Percentiles rank a stretch among this genome's conserved stretches.
Conservation (phyloP, 92 coral and sea anemone species). For the Epizoanthus rinbou region DNA sequence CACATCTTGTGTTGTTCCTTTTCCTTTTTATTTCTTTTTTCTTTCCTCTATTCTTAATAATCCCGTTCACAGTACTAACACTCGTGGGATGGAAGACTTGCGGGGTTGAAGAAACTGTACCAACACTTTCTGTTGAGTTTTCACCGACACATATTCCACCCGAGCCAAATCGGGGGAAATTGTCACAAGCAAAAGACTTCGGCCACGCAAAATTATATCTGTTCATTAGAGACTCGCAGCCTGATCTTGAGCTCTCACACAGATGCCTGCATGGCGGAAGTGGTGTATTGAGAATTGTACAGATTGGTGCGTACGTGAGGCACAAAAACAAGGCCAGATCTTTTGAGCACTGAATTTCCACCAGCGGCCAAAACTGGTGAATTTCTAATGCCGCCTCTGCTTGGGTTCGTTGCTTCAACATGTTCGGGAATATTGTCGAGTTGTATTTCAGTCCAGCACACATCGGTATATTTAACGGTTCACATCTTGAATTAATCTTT, state of each 20-base stretch:
- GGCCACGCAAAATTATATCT: slow-evolving; percentile 88
- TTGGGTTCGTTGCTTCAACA: slow-evolving; percentile 85
- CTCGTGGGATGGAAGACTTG: too few species aligned
- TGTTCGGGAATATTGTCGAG: slow-evolving; percentile 82
- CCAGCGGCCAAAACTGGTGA: slow-evolving; percentile 77
- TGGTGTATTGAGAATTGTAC: slow-evolving; percentile 71
- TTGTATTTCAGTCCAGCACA: slow-evolving; percentile 83
- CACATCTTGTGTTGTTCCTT: slow-evolving; percentile 54
- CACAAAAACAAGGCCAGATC: slow-evolving; percentile 89
- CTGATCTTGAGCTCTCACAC: slow-evolving; percentile 74
- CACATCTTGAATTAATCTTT: slow-evolving; percentile 52
- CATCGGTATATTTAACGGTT: slow-evolving; percentile 69
- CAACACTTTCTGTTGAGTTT: slow-evolving; percentile 53
- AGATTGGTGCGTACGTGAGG: slow-evolving; percentile 86
- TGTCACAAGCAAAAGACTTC: slow-evolving; percentile 67
- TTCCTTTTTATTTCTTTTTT: not conserved
- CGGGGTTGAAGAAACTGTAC: not conserved
- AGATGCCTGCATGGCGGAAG: slow-evolving; percentile 83
- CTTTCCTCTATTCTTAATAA: not conserved
- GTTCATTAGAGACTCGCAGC: slow-evolving; percentile 69
- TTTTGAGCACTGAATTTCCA: slow-evolving; percentile 74
- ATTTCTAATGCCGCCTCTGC: slow-evolving; percentile 76
- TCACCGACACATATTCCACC: slow-evolving; percentile 76
- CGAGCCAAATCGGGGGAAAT: slow-evolving; percentile 63
- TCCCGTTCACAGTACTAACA: too few species aligned